Evolutionary conservation across 2,113 vertebrate genomes (phyloP).

Genomic region (Stegastes partitus): DNA sequence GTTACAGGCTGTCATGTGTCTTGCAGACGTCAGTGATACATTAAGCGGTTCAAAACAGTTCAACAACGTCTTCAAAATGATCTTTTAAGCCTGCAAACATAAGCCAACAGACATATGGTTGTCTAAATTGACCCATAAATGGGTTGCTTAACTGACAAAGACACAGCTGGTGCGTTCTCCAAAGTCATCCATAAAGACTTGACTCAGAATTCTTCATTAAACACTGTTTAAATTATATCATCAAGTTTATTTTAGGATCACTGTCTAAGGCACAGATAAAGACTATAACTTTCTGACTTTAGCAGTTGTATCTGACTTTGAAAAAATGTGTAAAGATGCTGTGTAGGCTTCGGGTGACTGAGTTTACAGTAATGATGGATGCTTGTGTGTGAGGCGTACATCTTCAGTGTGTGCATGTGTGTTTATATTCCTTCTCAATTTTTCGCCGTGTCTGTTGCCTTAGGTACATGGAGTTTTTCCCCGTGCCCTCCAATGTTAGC

Average conservation of each 20-base stretch:
- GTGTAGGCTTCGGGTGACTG: not conserved
- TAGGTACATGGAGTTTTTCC: slow-evolving; percentile 99
- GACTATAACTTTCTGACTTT: slow-evolving; percentile 44
- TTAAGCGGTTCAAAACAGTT: slow-evolving; percentile 48
- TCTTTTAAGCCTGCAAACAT: slow-evolving; percentile 49
- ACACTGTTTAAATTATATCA: slow-evolving; percentile 31
- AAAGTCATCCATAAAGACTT: slow-evolving; percentile 61
- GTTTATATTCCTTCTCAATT: slow-evolving; percentile 14
- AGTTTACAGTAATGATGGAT: slow-evolving; percentile 11
- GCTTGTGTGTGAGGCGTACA: not conserved
- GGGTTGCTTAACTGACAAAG: slow-evolving; percentile 68
- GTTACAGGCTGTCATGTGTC: slow-evolving; percentile 19
- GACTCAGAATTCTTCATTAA: slow-evolving; percentile 48
- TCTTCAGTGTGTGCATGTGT: slow-evolving; percentile 4
- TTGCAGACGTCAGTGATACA: slow-evolving; percentile 48
- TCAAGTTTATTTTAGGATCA: slow-evolving; percentile 35
- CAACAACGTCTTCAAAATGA: slow-evolving; percentile 59
- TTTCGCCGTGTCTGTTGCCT: slow-evolving; percentile 52
- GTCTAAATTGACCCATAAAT: slow-evolving; percentile 77
- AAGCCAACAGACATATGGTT: slow-evolving; percentile 69
- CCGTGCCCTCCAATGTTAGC: slow-evolving; percentile 92
- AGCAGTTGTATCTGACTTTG: slow-evolving; percentile 61
- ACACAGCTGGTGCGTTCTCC: slow-evolving; percentile 70
- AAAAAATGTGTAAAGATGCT: not conserved
- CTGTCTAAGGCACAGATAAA: slow-evolving; percentile 29